A percentile compares a stretch with the other conserved stretches of the same genome.
Evolutionary conservation across 2,113 vertebrate genomes (phyloP).

Genomic region (Diglossa brunneiventris): DNA sequence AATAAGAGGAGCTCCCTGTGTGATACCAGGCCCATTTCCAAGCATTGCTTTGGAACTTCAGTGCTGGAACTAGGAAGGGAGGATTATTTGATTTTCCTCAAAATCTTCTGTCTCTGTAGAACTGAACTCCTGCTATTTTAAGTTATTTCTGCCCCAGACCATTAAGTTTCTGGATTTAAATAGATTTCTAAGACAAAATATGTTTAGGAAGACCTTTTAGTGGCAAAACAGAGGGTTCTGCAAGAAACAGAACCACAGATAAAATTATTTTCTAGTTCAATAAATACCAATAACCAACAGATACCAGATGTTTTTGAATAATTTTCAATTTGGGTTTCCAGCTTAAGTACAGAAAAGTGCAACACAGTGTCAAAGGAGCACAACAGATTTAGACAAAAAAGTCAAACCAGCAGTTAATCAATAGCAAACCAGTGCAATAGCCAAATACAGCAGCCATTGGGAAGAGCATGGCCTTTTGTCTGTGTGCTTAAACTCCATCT

Average conservation of each 20-base stretch:
- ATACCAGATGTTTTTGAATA: not conserved
- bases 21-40: not conserved
- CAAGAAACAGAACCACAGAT: not conserved
- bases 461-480: not conserved
- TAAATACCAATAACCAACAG: not conserved
- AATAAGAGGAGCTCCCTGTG: not conserved
- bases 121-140: not conserved
- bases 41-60: not conserved
- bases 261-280: not conserved
- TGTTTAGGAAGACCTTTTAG: not conserved
- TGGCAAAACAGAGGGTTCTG: not conserved
- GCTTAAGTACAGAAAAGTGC: not conserved
- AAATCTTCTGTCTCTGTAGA: not conserved
- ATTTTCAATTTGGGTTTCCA: not conserved
- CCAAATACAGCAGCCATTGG: not conserved
- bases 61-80: not conserved
- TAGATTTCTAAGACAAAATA: not conserved
- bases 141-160: not conserved
- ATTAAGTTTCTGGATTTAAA: not conserved
- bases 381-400: not conserved
- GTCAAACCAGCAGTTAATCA: not conserved
- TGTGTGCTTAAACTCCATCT: not conserved
- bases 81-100: not conserved
- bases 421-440: not conserved
- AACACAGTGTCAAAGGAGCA: not conserved